A percentile compares a stretch with the other conserved stretches of the same genome.
These are phyloP conservation scores for Chlorodrepanis virens DNA, from an alignment of 2,113 vertebrate genomes.

Conservation along the genomic window DNA sequence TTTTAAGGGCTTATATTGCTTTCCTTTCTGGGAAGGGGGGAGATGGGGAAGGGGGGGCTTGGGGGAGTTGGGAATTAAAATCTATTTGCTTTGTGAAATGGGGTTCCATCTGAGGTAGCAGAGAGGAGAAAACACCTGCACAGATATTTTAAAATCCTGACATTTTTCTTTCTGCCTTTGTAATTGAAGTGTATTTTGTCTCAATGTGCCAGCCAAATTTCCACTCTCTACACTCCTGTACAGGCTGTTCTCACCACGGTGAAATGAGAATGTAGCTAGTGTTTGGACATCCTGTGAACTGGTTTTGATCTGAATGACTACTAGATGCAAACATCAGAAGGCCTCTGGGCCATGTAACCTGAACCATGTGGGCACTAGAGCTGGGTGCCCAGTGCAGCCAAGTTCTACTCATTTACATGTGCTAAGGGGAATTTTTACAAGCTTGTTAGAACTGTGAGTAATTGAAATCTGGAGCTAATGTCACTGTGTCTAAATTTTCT, in stretches of 20 bases:
- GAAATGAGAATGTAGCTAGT: background rate
- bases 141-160: background rate
- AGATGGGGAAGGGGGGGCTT: rapidly evolving
- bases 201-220: background rate
- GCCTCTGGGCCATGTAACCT: background rate
- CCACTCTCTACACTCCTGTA: background rate
- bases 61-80: background rate
- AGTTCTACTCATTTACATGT: background rate
- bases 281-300: background rate
- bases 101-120: background rate
- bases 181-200: background rate
- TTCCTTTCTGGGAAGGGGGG: background rate
- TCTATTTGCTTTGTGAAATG: background rate
- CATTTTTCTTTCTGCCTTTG: background rate
- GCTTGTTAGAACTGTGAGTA: background rate
- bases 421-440: constrained; percentile 2
- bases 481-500: background rate
- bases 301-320: background rate
- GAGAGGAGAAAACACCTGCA: background rate
- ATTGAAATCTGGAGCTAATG: background rate
- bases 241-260: background rate
- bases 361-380: background rate
- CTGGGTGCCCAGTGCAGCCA: background rate
- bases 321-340: background rate
- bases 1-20: background rate